Base-by-base conservation (phyloP, 2,113 vertebrate species). In the Oryzias javanicus region DNA sequence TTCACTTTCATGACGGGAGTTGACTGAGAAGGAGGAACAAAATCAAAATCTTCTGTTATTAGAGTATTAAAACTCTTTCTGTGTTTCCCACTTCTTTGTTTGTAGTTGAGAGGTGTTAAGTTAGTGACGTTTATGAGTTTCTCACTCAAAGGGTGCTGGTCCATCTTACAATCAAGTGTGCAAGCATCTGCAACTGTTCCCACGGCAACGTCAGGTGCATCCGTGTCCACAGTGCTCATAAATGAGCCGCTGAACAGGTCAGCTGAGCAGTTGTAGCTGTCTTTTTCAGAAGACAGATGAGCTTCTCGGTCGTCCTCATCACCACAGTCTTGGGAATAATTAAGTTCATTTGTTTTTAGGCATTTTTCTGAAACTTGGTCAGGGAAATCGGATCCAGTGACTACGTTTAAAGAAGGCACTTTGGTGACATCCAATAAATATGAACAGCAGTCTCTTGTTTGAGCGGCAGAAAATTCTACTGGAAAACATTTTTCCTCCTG, bases 21-120 rank as follows among this genome's bases (percentile, higher is more conserved):
- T 40, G 88, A 90, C 78, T 89, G 88, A 66, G 73, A 76, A 4
- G 78, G 57, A 29, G 88, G 88, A 57, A 82, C 47, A 16, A 90
- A 89, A 52, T 84, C 72, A 5, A 82, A 22, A 3, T 70, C 66
- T 41, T 52, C 53, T 22, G 44, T 14, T 14, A 29, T 50, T 18
- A 22, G n/a, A 62, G 41, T 5, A 58, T 25, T 17, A 10, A 78
- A 73, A 69, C 66, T 29, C 7, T 63, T 29, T 18, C 58, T 52
- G 2, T 35, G 29, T 0, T 3, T 42, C 8, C 10, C 55, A 16
- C 4, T 15, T 55, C 49, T 51, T 0, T 25, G n/a, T 55, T 54
- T 61, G 0, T 14, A 54, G 22, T 51, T 63, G 35, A 49, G 13
- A 7, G 71, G 68, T 20, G 81, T 74, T 49, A 24, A 66, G 24